Conservation (phyloP, 2,113 vertebrate genomes). For the Thalassarche chlororhynchos region DNA sequence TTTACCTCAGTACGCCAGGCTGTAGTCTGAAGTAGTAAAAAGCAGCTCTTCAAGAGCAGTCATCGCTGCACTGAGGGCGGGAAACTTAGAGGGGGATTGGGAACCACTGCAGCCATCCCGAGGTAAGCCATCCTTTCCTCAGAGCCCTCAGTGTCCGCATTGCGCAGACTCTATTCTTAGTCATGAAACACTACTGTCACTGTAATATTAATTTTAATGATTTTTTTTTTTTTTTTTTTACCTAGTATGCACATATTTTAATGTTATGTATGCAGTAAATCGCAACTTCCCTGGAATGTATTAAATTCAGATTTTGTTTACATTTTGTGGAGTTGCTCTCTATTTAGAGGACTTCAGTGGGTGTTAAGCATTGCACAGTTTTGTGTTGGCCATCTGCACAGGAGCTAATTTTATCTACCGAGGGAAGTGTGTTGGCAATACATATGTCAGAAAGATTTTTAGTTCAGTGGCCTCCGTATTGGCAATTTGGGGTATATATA, state of each 20-base stretch:
- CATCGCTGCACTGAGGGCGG: background rate
- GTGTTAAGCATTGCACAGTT: background rate
- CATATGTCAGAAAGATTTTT: background rate
- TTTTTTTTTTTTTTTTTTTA: background rate
- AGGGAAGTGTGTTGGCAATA: background rate
- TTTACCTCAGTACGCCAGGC: background rate
- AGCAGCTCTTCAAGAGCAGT: background rate
- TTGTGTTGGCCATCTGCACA: background rate
- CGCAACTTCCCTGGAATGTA: background rate
- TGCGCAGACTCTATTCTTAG: too few relatives aligned
- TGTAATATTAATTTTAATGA: background rate
- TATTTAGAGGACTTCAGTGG: background rate
- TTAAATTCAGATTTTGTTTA: background rate
- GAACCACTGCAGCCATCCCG: background rate
- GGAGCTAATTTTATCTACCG: background rate
- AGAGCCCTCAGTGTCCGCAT: fast-evolving
- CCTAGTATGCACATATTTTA: background rate
- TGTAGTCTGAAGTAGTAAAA: background rate
- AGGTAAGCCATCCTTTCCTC: background rate
- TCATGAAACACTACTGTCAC: background rate
- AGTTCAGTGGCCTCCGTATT: background rate
- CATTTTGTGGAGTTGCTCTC: background rate
- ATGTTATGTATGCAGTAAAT: background rate
- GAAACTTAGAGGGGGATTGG: background rate
- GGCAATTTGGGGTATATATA: background rate